Evolutionary conservation across 2,113 vertebrate genomes (phyloP).

Genomic region (Esox niger): DNA sequence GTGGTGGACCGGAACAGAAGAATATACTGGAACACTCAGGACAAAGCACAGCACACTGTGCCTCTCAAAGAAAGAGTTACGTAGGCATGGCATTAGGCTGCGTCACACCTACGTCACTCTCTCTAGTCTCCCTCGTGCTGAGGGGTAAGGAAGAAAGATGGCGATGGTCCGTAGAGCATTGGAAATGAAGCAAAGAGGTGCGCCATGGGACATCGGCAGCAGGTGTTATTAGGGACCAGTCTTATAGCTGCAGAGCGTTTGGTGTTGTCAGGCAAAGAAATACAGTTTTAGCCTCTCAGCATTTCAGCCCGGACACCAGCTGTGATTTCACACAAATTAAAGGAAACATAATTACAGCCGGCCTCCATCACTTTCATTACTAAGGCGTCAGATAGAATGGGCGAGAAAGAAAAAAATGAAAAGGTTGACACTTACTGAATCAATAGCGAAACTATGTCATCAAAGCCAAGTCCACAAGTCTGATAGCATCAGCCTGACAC

Average conservation of each 20-base stretch:
- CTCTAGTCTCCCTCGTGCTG: neutral
- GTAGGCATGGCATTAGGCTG: too few relatives aligned
- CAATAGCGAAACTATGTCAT: conserved; percentile 12
- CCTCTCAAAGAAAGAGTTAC: too few relatives aligned
- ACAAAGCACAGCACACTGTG: neutral
- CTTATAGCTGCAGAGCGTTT: neutral
- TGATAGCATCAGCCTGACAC: conserved; percentile 24
- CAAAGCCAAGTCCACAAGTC: conserved; percentile 20
- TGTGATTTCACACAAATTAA: conserved; percentile 31
- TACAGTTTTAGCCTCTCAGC: conserved; percentile 24
- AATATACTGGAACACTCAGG: neutral
- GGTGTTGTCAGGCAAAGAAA: neutral
- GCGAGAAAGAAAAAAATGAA: neutral
- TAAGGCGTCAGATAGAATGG: neutral
- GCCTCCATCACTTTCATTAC: conserved; percentile 4
- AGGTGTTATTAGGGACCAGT: conserved; percentile 20
- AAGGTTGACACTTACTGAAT: conserved; percentile 6
- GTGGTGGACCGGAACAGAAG: neutral
- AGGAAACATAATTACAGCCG: conserved; percentile 31
- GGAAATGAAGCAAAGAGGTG: neutral
- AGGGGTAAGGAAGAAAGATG: neutral
- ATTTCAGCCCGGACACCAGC: conserved; percentile 12
- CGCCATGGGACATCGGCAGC: conserved; percentile 5
- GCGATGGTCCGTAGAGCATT: neutral
- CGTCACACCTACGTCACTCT: too few relatives aligned